A percentile compares a stretch with the other conserved stretches of the same genome.
Evolutionary conservation across 1,140 invertebrate species (phyloP).

Genomic region (Ruditapes philippinarum): DNA sequence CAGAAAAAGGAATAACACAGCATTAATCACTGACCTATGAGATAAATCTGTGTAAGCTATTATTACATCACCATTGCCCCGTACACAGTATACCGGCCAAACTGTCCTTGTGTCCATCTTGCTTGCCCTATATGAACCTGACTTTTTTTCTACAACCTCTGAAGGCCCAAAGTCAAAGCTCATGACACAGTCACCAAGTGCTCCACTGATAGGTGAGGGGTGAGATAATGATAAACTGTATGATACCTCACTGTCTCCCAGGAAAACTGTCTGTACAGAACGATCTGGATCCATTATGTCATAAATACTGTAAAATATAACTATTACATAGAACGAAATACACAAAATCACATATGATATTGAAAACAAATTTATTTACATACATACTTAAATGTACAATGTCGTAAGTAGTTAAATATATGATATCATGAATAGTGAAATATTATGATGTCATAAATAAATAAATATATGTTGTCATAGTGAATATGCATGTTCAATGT

Average conservation of each 20-base stretch:
- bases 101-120: conserved; percentile 82
- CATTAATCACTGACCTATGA: too few species aligned
- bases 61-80: conserved; percentile 93
- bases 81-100: conserved; percentile 93
- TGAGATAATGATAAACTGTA: conserved; percentile 73
- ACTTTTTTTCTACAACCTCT: conserved; percentile 72
- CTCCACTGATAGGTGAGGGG: conserved; percentile 84
- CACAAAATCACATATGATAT: too few species aligned
- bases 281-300: conserved; percentile 83
- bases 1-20: too few species aligned
- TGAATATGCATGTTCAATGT: too few species aligned
- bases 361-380: too few species aligned
- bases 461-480: too few species aligned
- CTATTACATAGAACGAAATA: neutral
- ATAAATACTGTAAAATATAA: conserved; percentile 80
- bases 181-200: conserved; percentile 93
- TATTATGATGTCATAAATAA: too few species aligned
- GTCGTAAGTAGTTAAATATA: too few species aligned
- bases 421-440: too few species aligned
- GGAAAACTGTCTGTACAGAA: conserved; percentile 79
- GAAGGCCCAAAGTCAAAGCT: conserved; percentile 93
- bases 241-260: conserved; percentile 72
- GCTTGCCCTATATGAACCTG: neutral
- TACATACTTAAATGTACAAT: too few species aligned
- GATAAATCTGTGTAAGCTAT: conserved; percentile 89